These are phyloP conservation scores for Lamprotornis superbus DNA, from an alignment of 2,113 vertebrate genomes.

Conservation along the genomic window DNA sequence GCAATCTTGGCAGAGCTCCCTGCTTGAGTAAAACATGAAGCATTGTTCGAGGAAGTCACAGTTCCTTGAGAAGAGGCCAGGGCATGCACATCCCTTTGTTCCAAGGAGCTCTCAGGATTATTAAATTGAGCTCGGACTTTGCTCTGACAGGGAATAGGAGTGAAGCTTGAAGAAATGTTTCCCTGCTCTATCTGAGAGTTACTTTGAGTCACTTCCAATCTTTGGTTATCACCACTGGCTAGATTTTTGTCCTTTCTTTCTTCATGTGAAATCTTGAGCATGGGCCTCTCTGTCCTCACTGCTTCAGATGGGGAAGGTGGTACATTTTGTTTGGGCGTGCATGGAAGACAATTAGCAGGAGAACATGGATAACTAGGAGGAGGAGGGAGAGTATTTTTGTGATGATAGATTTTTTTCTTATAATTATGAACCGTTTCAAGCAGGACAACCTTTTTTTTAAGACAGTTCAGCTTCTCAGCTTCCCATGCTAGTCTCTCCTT, in stretches of 20 bases:
- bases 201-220: neutral
- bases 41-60: neutral
- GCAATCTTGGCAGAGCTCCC: neutral
- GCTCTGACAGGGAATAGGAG: neutral
- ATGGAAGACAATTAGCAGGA: neutral
- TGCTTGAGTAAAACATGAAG: neutral
- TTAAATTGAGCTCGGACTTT: neutral
- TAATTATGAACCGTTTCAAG: slow-evolving; percentile 60
- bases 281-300: neutral
- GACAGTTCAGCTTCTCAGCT: slow-evolving; percentile 36
- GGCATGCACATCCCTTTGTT: neutral
- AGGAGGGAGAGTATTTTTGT: neutral
- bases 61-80: neutral
- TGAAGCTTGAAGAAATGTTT: neutral
- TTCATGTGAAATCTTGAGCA: neutral
- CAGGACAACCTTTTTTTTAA: slow-evolving; percentile 58
- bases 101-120: neutral
- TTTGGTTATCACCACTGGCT: neutral
- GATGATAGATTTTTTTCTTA: slow-evolving; percentile 34
- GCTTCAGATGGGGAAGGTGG: neutral
- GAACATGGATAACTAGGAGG: neutral
- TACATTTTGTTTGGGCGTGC: neutral
- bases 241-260: neutral
- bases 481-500: slow-evolving; percentile 62
- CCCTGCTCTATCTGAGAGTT: slow-evolving; percentile 8